A percentile compares a stretch with the other conserved stretches of the same genome.
Conservation (phyloP, 1,140 invertebrate genomes). For the Rhopalosiphum padi region DNA sequence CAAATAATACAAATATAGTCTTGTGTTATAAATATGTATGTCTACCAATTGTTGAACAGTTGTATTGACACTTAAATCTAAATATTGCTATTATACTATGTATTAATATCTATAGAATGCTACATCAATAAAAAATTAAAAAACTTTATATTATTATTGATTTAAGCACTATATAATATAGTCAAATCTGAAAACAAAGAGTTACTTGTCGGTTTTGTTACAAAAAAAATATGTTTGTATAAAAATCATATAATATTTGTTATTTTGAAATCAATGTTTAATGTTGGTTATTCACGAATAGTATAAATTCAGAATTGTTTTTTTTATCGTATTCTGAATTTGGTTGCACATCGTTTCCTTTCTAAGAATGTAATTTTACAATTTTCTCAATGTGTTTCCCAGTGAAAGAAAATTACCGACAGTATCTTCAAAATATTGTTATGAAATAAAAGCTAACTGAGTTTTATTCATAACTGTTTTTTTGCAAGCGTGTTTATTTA, state of each 20-base stretch:
- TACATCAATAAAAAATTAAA: too few relatives aligned
- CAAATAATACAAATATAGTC: too few relatives aligned
- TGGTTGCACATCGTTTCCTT: background rate
- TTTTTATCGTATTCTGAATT: background rate
- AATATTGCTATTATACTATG: too few relatives aligned
- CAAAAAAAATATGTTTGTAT: background rate
- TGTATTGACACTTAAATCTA: too few relatives aligned
- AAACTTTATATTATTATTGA: too few relatives aligned
- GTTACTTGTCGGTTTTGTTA: too few relatives aligned
- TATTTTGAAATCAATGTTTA: too few relatives aligned
- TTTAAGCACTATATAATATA: too few relatives aligned
- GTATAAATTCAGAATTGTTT: background rate
- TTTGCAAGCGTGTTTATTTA: background rate
- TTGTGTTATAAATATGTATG: too few relatives aligned
- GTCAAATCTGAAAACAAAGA: too few relatives aligned
- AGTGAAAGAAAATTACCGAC: background rate
- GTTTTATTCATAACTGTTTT: background rate
- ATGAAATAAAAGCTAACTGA: background rate
- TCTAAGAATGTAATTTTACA: background rate
- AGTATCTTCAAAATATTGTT: background rate
- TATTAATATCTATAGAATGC: too few relatives aligned
- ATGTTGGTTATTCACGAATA: background rate
- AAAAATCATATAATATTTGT: background rate
- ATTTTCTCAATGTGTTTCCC: background rate
- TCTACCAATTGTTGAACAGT: too few relatives aligned